Percentiles rank a stretch among this genome's conserved stretches.
Evolutionary conservation across 2,113 vertebrate species (phyloP).

Genomic region (Elephantulus edwardii): DNA sequence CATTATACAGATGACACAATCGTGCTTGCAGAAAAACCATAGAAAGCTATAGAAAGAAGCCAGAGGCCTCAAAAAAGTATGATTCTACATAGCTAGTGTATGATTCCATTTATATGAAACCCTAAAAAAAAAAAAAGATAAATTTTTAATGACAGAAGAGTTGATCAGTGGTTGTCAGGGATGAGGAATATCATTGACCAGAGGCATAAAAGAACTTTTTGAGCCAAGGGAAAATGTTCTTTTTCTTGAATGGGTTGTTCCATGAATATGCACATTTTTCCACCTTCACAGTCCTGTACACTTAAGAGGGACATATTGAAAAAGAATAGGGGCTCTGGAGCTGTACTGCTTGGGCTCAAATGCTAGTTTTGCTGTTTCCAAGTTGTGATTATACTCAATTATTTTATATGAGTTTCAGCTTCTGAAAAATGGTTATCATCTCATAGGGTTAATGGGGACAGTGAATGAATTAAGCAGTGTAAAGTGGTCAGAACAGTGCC

Average conservation of each 20-base stretch:
- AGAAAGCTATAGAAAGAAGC: neutral
- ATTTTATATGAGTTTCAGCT: neutral
- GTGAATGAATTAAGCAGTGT: neutral
- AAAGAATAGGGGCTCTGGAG: neutral
- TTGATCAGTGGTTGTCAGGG: neutral
- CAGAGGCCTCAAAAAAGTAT: neutral
- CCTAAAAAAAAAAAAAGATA: neutral
- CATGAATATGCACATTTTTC: neutral
- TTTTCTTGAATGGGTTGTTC: neutral
- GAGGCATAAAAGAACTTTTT: neutral
- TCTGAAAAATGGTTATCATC: neutral
- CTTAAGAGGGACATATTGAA: neutral
- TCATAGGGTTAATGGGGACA: neutral
- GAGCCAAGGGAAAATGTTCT: neutral
- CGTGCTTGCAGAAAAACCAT: no score
- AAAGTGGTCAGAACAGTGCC: neutral
- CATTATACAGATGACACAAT: no score
- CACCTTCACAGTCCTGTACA: neutral
- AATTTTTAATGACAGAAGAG: neutral
- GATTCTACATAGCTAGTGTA: neutral
- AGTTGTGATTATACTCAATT: neutral
- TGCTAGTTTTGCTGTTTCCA: neutral
- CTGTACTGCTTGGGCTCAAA: neutral
- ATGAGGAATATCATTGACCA: neutral
- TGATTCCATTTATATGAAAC: neutral